phyloP scores from a whole-genome alignment of 1,140 invertebrate species.

The Sycobia sp. region DNA sequence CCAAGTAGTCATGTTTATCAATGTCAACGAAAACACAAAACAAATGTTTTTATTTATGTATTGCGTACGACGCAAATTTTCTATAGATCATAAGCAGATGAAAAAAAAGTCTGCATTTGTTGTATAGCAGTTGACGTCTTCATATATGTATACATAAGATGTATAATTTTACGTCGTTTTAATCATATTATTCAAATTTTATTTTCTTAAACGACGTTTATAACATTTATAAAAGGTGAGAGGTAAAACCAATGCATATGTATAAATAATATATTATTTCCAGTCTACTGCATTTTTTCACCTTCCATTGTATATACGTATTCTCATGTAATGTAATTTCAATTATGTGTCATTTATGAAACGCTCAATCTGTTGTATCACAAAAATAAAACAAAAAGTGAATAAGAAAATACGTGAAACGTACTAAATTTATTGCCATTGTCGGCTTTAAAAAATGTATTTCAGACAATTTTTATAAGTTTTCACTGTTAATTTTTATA shows the following conservation, averaged over 20 bases:
- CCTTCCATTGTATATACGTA: constrained; percentile 27
- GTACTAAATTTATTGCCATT: constrained; percentile 27
- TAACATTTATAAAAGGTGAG: not conserved
- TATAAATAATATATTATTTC: not conserved
- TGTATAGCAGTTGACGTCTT: constrained; percentile 18
- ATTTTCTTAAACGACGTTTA: constrained; percentile 11
- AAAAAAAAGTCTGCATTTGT: constrained; percentile 2
- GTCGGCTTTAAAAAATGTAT: constrained; percentile 19
- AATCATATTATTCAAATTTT: constrained; percentile 1
- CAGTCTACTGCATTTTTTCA: constrained; percentile 10
- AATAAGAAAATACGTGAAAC: constrained; percentile 25
- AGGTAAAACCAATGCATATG: not conserved
- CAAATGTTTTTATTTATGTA: constrained; percentile 21
- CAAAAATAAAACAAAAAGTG: constrained; percentile 12
- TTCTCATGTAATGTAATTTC: constrained; percentile 12
- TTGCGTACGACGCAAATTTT: constrained; percentile 11
- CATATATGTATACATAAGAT: not conserved
- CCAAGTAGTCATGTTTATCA: constrained; percentile 17
- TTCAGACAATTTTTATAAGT: constrained; percentile 29
- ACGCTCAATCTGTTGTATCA: constrained; percentile 13
- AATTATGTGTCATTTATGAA: not conserved
- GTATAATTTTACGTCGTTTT: not conserved
- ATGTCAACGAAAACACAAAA: constrained; percentile 21
- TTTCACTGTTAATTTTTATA: constrained; percentile 32
- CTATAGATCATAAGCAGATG: not conserved